Conservation (phyloP, 2,888 invertebrate genomes). For the Hetaerina titia region DNA sequence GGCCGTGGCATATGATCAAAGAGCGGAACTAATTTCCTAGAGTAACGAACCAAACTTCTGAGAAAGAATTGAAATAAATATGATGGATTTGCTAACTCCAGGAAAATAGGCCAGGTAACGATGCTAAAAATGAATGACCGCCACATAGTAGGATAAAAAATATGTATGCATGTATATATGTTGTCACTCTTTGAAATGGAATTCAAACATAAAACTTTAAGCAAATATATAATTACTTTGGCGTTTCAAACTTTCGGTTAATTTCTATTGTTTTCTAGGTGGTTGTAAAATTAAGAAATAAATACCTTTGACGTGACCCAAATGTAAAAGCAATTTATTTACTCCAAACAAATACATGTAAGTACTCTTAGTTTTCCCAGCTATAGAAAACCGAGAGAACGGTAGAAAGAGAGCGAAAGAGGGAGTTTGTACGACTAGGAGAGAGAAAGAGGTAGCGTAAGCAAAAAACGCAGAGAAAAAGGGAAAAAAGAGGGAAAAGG, state of each 20-base stretch:
- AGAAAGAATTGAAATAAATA: too few relatives aligned
- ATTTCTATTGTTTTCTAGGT: neutral
- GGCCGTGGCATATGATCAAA: too few relatives aligned
- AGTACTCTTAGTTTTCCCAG: neutral
- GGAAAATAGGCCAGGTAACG: too few relatives aligned
- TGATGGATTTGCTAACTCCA: too few relatives aligned
- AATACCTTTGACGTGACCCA: too few relatives aligned
- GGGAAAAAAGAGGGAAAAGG: neutral
- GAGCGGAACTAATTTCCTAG: too few relatives aligned
- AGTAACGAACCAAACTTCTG: too few relatives aligned
- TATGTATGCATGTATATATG: too few relatives aligned
- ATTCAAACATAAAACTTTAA: neutral
- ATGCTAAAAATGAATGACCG: too few relatives aligned
- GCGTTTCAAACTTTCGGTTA: neutral
- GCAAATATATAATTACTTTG: neutral
- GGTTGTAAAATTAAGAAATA: neutral
- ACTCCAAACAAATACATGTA: neutral
- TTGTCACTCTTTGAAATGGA: neutral
- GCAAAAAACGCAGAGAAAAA: neutral
- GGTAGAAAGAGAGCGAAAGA: neutral
- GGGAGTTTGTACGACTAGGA: neutral
- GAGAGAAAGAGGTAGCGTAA: neutral
- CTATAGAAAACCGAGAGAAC: neutral
- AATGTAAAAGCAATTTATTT: too few relatives aligned
- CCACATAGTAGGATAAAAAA: too few relatives aligned